These are phyloP conservation scores for Tolypeutes matacus DNA, from an alignment of 2,797 vertebrate genomes.

Conservation along the genomic window DNA sequence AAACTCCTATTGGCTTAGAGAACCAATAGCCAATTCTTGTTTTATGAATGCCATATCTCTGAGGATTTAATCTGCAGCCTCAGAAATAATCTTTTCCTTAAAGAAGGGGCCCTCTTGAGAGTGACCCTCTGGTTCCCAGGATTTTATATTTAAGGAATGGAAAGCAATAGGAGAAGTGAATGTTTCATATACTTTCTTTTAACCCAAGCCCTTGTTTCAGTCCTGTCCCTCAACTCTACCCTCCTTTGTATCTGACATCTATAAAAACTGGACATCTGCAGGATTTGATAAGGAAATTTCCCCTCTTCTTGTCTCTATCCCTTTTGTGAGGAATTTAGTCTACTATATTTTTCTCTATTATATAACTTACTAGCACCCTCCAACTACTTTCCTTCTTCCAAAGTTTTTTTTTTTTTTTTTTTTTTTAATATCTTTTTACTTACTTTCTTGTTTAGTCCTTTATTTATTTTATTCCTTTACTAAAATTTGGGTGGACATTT, in stretches of 20 bases:
- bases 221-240: background rate
- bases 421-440: too few relatives aligned
- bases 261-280: background rate
- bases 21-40: background rate
- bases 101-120: background rate
- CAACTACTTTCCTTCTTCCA: too few relatives aligned
- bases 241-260: background rate
- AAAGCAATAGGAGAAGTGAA: background rate
- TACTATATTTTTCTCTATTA: too few relatives aligned
- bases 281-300: background rate
- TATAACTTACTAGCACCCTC: too few relatives aligned
- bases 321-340: too few relatives aligned
- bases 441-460: too few relatives aligned
- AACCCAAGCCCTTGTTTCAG: background rate
- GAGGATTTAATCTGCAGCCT: background rate
- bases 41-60: background rate
- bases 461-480: too few relatives aligned
- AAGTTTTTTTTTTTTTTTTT: too few relatives aligned
- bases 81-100: background rate
- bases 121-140: background rate
- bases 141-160: background rate
- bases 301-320: too few relatives aligned
- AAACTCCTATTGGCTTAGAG: background rate
- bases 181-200: background rate
- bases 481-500: too few relatives aligned